Conservation (phyloP, 1,140 invertebrate genomes). For the Musca domestica region DNA sequence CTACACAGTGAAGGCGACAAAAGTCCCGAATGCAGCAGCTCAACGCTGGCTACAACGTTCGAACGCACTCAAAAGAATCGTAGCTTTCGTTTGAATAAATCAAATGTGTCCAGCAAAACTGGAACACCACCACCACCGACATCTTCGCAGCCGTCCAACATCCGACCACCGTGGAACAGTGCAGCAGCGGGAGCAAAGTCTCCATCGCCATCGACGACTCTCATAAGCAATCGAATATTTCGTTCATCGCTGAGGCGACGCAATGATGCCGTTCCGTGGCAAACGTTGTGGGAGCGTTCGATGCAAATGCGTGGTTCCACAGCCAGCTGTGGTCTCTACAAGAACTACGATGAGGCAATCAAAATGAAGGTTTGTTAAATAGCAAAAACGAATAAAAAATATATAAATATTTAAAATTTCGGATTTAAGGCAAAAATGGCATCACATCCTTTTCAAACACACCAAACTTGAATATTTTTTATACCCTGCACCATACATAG, state of each 20-base stretch:
- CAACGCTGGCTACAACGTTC: constrained; percentile 28
- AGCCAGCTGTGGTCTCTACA: constrained; percentile 35
- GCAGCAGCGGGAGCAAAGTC: constrained; percentile 37
- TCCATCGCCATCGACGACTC: neutral
- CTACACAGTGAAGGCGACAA: constrained; percentile 30
- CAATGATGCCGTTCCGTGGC: constrained; percentile 42
- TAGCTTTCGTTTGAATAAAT: constrained; percentile 24
- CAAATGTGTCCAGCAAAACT: neutral
- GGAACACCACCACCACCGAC: neutral
- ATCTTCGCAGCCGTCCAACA: neutral
- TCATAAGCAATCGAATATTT: constrained; percentile 38
- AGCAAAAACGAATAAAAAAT: neutral
- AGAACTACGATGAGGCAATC: constrained; percentile 47
- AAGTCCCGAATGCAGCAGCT: constrained; percentile 22
- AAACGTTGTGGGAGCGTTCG: constrained; percentile 44
- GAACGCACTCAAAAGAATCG: constrained; percentile 36
- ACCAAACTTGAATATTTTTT: too few species aligned
- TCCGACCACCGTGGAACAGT: constrained; percentile 58
- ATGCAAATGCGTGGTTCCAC: constrained; percentile 27
- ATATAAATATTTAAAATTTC: too few species aligned
- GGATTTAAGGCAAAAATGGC: too few species aligned
- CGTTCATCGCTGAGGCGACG: constrained; percentile 42
- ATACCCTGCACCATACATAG: too few species aligned
- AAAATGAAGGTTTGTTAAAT: constrained; percentile 43
- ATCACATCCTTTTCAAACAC: too few species aligned